phyloP scores from a whole-genome alignment of 2,797 vertebrate species.

The Synaphobranchus kaupii region DNA sequence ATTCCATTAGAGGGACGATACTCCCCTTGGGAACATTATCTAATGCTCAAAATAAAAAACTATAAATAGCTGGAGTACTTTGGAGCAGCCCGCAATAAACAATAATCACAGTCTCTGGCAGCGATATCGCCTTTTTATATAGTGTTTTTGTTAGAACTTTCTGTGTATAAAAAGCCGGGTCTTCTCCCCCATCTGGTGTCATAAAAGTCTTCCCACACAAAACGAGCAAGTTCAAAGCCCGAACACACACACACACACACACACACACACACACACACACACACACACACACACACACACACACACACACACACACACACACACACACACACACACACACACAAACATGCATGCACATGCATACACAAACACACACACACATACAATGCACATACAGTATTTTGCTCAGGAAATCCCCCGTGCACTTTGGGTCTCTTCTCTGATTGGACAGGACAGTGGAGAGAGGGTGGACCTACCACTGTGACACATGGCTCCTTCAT shows the following conservation, averaged over 20 bases:
- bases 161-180: background rate
- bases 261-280: slow-evolving; percentile 7
- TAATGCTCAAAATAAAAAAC: no score
- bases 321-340: slow-evolving; percentile 9
- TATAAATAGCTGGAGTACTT: no score
- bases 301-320: slow-evolving; percentile 6
- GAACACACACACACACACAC: slow-evolving; percentile 19
- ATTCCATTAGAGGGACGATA: slow-evolving; percentile 40
- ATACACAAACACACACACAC: background rate
- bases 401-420: background rate
- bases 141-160: background rate
- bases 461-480: slow-evolving; percentile 82
- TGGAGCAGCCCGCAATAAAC: slow-evolving; percentile 12
- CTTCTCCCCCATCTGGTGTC: background rate
- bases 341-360: no score
- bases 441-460: slow-evolving; percentile 38
- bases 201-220: background rate
- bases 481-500: slow-evolving; percentile 79
- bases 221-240: background rate
- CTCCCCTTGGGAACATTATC: no score
- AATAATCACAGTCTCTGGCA: background rate
- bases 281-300: background rate
- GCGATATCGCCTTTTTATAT: background rate
- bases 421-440: background rate
- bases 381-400: background rate